Base-by-base conservation (phyloP, 2,113 vertebrate species). In the Mesoclemmys tuberculata region DNA sequence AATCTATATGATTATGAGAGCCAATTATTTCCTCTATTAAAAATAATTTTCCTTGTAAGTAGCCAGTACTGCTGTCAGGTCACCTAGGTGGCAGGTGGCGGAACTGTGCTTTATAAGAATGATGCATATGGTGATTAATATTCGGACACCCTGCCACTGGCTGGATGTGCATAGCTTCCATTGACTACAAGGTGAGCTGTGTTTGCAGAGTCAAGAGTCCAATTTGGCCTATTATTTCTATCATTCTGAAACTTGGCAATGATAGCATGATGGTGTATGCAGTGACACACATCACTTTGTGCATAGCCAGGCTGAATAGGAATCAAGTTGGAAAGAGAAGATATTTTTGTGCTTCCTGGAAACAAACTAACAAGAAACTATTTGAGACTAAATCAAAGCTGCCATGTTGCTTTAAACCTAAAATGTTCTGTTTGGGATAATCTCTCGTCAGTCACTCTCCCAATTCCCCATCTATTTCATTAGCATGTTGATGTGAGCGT, bases 11-110 rank as follows among this genome's bases (percentile, higher is more conserved):
- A 71, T 71, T 71, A 19, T 22, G 64, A 38, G n/a, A 5, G n/a
- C 19, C 8, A n/a, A 71, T n/a, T 68, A 52, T 51, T 54, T 46
- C 38, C 26, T 46, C 35, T 26, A 22, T 41, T 31, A 61, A 46
- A 38, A 91, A 10, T 0, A 4, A 31, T 1, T 77, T 48, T 83
- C 22, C 29, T 83, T 31, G n/a, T 9, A 2, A 75, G 21, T 12
- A 35, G 19, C 35, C 12, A 0, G 21, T 49, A 86, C 51, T 80
- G 56, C 19, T 0, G 0, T 48, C 74, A 5, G 31, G 51, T 35
- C 64, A 26, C 3, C n/a, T 21, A 22, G n/a, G 35, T 38, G 64
- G 64, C n/a, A 68, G 64, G n/a, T 68, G 19, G 35, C 16, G 19
- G 35, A 21, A 46, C 38, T 29, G 27, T 21, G 18, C 64, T 21